Percentiles rank a stretch among this genome's conserved stretches.
Conservation (phyloP, 2,113 vertebrate species). For the Equus przewalskii region DNA sequence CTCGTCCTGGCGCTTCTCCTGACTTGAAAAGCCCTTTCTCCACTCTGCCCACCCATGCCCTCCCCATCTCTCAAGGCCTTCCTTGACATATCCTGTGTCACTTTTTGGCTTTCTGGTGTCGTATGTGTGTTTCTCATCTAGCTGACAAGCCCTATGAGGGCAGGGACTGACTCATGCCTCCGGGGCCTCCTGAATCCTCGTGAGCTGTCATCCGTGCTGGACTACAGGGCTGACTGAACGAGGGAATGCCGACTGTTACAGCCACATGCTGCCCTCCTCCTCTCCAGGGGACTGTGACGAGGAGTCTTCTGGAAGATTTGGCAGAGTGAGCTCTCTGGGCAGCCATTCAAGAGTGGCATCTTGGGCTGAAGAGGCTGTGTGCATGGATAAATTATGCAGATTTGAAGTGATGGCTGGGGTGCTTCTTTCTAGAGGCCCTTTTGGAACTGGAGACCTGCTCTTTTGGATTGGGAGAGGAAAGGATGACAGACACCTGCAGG, state of each 20-base stretch:
- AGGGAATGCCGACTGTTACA: accelerated
- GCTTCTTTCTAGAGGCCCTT: not conserved
- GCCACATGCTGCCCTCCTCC: not conserved
- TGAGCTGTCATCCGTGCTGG: not conserved
- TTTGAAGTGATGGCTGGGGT: not conserved
- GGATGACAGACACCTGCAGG: not conserved
- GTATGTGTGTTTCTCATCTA: not conserved
- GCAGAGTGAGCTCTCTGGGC: not conserved
- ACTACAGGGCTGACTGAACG: not conserved
- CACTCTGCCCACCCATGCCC: not conserved
- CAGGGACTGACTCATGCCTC: not conserved
- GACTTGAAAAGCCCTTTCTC: not conserved
- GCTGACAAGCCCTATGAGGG: not conserved
- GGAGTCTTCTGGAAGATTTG: not conserved
- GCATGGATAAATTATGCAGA: not conserved
- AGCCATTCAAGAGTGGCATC: not conserved
- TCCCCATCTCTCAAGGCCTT: not conserved
- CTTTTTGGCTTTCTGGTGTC: not conserved
- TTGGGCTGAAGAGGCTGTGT: not conserved
- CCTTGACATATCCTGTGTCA: not conserved
- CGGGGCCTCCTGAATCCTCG: not conserved
- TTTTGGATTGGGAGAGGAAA: not conserved
- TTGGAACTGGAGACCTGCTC: not conserved
- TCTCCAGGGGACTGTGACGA: not conserved
- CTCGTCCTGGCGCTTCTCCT: not conserved